phyloP scores from a whole-genome alignment of 2,113 vertebrate species.

The Bos taurus region ARS-UCD2.0 NC_037332.1:116964001-116964500 shows the following conservation, averaged over 20 bases:
- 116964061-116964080: accelerated
- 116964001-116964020: accelerated
- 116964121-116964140: too few relatives aligned
- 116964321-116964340: accelerated
- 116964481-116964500: accelerated
- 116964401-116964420: accelerated
- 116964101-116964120: accelerated
- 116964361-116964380: accelerated
- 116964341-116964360: too few relatives aligned
- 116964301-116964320: not conserved
- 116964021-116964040: not conserved
- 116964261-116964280: not conserved
- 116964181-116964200: not conserved
- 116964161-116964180: not conserved
- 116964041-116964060: not conserved
- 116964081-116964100: not conserved
- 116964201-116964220: too few relatives aligned
- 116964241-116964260: not conserved
- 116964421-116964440: accelerated
- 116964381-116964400: accelerated
- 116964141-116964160: not conserved
- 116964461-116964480: not conserved
- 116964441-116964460: not conserved
- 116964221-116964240: not conserved
- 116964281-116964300: not conserved